These are phyloP conservation scores for Ptilonorhynchus violaceus DNA, from an alignment of 2,113 vertebrate species.

Conservation along the genomic window DNA sequence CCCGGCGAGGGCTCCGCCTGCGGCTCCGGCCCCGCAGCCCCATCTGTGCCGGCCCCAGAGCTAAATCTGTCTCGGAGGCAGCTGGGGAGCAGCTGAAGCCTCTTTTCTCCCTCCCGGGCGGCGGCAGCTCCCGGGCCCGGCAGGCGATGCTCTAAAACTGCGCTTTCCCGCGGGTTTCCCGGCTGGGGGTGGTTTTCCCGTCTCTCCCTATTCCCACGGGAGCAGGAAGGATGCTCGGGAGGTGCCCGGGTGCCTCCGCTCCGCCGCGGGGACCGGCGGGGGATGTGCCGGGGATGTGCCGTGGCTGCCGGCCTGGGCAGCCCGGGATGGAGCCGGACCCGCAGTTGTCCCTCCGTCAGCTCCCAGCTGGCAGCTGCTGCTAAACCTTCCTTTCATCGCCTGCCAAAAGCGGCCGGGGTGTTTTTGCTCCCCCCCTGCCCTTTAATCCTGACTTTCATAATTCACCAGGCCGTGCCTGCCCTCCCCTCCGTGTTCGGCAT, in stretches of 20 bases:
- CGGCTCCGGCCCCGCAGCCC: conserved; percentile 21
- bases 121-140: background rate
- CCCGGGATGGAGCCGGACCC: conserved; percentile 5
- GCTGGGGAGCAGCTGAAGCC: background rate
- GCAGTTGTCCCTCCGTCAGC: conserved; percentile 9
- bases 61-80: background rate
- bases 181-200: background rate
- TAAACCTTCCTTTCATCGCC: conserved; percentile 59
- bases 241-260: rapidly evolving
- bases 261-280: rapidly evolving
- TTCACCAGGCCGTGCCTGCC: conserved; percentile 2
- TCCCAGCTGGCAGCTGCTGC: conserved; percentile 68
- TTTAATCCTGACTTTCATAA: conserved; percentile 48
- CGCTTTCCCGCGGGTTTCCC: background rate
- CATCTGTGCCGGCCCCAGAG: conserved; percentile 56
- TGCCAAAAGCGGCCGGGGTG: conserved; percentile 40
- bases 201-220: background rate
- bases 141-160: background rate
- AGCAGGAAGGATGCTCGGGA: background rate
- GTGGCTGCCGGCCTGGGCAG: background rate
- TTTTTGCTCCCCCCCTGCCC: conserved; percentile 17
- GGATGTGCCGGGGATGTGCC: background rate
- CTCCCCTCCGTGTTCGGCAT: background rate
- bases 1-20: background rate
- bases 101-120: background rate